Evolutionary conservation across 2,113 vertebrate genomes (phyloP), one percentile per base, ranked within the genome.

Genomic region (Euleptes europaea): DNA sequence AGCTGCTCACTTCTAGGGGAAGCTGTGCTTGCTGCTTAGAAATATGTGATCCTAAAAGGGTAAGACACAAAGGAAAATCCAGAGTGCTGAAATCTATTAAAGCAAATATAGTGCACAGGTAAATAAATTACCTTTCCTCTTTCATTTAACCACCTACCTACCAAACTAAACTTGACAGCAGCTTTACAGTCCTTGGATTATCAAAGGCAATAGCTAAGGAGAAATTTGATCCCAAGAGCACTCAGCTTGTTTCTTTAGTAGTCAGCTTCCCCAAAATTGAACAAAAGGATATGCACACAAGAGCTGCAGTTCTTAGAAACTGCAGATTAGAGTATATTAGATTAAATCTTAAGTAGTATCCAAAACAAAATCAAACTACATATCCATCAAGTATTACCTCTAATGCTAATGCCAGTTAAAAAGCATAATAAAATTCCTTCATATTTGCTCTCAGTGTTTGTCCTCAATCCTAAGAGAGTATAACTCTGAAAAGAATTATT

Each of bases 121-220:
- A 87, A 83, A 69, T 86, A 83, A 83, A 83, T 87, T 78, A 87
- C 54, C 67, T 71, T 78, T 85, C 78, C 80, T 33, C 26, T 65
- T 78, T 72, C 66, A 83, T n/a, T 83, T 83, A 73, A 28, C 15
- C 35, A 44, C 88, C 78, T 83, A 40, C 40, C 83, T 83, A 40
- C 40, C 83, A 91, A 89, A 79, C 38, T 54, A 80, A 67, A 49
- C 12, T 83, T 78, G 78, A 33, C 23, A 91, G 40, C 31, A 60
- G 71, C 13, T 54, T 44, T 80, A 42, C 42, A n/a, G 42, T 71
- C 47, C 42, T 78, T 72, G 66, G 42, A 47, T 72, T 33, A 78
- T 31, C 54, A 60, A 31, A 65, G 78, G 63, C 5, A 77, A 69
- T 42, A 86, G 33, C 38, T 71, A n/a, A 4, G 40, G 54, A 73